phyloP scores from a whole-genome alignment of 2,113 vertebrate genomes.

The Melanocharis versteri region DNA sequence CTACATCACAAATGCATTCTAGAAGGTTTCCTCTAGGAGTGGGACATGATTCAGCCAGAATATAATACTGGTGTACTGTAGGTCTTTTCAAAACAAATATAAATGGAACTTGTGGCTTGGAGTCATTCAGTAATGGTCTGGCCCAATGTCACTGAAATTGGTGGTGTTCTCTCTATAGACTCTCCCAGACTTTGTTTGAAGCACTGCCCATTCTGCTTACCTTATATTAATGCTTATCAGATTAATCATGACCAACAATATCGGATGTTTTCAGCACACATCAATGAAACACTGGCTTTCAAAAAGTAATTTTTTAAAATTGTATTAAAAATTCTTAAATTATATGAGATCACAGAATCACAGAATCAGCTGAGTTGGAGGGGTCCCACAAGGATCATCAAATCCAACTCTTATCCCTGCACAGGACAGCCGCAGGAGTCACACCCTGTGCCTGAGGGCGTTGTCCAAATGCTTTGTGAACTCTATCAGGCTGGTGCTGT shows the following conservation, averaged over 20 bases:
- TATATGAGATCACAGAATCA: neutral
- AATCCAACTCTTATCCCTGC: neutral
- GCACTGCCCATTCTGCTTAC: neutral
- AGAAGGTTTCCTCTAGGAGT: neutral
- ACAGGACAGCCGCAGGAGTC: neutral
- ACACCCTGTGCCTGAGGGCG: neutral
- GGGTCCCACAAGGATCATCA: neutral
- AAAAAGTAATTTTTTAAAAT: neutral
- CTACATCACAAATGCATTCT: neutral
- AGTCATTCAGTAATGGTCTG: neutral
- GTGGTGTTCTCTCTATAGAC: neutral
- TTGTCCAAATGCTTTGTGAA: rapidly evolving
- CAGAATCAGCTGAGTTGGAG: neutral
- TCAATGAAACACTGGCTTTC: neutral
- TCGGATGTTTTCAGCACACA: neutral
- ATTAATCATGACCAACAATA: neutral
- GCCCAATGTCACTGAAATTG: neutral
- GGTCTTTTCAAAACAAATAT: neutral
- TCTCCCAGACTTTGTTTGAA: neutral
- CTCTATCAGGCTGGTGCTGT: neutral
- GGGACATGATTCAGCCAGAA: neutral
- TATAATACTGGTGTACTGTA: neutral
- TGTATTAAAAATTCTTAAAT: neutral
- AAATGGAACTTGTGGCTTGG: neutral
- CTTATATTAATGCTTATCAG: neutral